phyloP scores from a whole-genome alignment of 2,113 vertebrate genomes.

The Brachirus orientalis region DNA sequence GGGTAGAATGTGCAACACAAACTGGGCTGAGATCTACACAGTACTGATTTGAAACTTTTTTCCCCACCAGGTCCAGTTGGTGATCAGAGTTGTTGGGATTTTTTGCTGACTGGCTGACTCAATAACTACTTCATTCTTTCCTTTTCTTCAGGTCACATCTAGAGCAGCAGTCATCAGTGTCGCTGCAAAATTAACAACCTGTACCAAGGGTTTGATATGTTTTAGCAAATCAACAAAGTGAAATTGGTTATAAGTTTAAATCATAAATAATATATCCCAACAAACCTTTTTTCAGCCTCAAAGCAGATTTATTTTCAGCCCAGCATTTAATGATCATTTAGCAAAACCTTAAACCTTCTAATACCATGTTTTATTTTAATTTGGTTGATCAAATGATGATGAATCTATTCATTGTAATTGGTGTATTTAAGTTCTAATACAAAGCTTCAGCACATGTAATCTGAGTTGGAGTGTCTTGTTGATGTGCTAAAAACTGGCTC shows the following conservation, averaged over 20 bases:
- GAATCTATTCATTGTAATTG: no score
- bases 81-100: background rate
- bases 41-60: conserved; percentile 30
- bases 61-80: conserved; percentile 29
- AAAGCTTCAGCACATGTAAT: no score
- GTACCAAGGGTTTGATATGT: conserved; percentile 30
- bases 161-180: background rate
- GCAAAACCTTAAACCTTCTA: no score
- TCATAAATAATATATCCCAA: background rate
- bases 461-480: background rate
- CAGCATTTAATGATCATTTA: no score
- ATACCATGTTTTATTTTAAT: background rate
- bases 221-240: conserved; percentile 1
- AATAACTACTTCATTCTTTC: conserved; percentile 27
- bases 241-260: background rate
- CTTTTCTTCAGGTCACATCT: conserved; percentile 47
- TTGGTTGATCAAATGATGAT: no score
- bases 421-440: no score
- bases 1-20: background rate
- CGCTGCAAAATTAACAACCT: conserved; percentile 4
- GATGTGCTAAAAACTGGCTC: background rate
- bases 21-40: no score
- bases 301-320: background rate
- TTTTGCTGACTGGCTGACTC: background rate
- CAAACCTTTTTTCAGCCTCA: no score